These are phyloP conservation scores for Pseudois nayaur DNA, from an alignment of 2,113 vertebrate species.

Conservation along the genomic window DNA sequence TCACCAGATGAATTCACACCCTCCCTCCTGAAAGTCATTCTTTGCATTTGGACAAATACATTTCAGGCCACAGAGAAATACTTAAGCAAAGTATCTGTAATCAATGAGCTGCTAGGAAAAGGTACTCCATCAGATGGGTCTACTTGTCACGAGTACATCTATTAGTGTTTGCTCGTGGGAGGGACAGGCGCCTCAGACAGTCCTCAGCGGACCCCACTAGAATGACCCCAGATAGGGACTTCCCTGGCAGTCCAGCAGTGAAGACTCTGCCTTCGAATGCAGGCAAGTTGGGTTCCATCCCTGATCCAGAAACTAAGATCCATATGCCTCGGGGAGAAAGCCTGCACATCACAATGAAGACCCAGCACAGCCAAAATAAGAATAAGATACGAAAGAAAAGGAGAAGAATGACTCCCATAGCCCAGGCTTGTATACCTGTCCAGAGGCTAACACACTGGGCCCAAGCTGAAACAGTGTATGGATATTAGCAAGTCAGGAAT, in stretches of 20 bases:
- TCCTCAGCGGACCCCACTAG: neutral
- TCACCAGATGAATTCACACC: neutral
- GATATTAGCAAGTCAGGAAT: neutral
- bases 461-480: neutral
- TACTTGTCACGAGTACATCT: neutral
- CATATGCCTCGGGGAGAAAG: neutral
- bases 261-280: neutral
- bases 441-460: neutral
- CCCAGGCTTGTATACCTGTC: rapidly evolving
- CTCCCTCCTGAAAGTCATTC: neutral
- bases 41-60: neutral
- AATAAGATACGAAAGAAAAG: neutral
- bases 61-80: neutral
- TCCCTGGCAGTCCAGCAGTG: neutral
- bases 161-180: neutral
- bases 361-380: neutral
- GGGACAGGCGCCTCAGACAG: rapidly evolving
- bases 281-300: neutral
- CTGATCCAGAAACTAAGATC: neutral
- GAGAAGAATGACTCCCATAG: neutral
- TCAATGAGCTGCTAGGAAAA: conserved; percentile 21
- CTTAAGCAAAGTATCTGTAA: neutral
- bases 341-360: neutral
- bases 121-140: neutral
- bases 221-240: neutral